Evolutionary conservation across 2,888 invertebrate genomes (phyloP).

Genomic region (Cheilosia impressa): DNA sequence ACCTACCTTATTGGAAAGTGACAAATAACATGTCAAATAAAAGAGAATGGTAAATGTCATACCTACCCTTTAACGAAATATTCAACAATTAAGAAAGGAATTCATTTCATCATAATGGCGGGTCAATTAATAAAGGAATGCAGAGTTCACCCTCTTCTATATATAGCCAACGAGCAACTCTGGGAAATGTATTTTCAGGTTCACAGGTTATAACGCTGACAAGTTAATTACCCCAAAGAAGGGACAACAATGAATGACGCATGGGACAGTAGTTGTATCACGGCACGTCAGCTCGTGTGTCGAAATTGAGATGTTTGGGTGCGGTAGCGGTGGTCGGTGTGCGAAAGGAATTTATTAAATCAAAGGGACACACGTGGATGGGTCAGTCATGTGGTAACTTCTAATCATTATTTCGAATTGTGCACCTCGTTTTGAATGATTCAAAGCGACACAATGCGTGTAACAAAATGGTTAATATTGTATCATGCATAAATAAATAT

Average conservation of each 20-base stretch:
- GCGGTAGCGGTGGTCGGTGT: neutral
- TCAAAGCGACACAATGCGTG: slow-evolving; percentile 52
- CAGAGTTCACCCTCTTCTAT: slow-evolving; percentile 47
- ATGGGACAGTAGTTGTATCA: slow-evolving; percentile 33
- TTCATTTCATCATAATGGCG: slow-evolving; percentile 68
- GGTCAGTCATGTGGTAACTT: slow-evolving; percentile 64
- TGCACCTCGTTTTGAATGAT: slow-evolving; percentile 37
- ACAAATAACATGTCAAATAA: slow-evolving; percentile 49
- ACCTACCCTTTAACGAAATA: slow-evolving; percentile 58
- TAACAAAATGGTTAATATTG: slow-evolving; percentile 32
- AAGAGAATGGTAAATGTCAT: neutral
- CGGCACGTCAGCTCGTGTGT: slow-evolving; percentile 38
- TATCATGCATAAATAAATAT: neutral
- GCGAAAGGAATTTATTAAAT: slow-evolving; percentile 47
- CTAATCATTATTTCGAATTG: slow-evolving; percentile 59
- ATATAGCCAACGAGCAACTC: slow-evolving; percentile 16
- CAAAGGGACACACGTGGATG: slow-evolving; percentile 51
- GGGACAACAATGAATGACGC: slow-evolving; percentile 20
- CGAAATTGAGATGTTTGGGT: slow-evolving; percentile 56
- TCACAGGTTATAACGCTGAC: slow-evolving; percentile 58
- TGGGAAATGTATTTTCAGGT: neutral
- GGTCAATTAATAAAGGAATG: slow-evolving; percentile 74
- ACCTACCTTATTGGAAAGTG: slow-evolving; percentile 49
- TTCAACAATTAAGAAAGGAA: slow-evolving; percentile 70
- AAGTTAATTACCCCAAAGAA: slow-evolving; percentile 71